Conservation (phyloP, 2,888 invertebrate genomes). For the Parthenolecanium corni region DNA sequence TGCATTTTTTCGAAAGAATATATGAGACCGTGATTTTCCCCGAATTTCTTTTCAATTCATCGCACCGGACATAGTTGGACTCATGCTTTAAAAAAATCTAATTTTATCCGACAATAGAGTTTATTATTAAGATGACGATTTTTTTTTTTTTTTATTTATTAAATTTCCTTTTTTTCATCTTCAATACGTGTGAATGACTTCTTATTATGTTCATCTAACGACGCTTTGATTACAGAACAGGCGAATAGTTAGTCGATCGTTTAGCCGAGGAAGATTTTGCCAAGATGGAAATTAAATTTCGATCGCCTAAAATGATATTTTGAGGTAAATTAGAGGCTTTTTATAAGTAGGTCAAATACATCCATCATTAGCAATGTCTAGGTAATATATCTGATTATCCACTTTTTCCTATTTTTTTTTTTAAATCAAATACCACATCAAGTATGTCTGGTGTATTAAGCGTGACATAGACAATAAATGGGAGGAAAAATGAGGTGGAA, state of each 20-base stretch:
- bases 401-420: not conserved
- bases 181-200: conserved; percentile 8
- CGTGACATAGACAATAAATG: conserved; percentile 5
- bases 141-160: not conserved
- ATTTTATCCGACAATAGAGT: conserved; percentile 17
- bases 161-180: too few relatives aligned
- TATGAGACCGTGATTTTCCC: not conserved
- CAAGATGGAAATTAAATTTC: too few relatives aligned
- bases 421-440: conserved; percentile 1
- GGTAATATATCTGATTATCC: conserved; percentile 6
- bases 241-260: too few relatives aligned
- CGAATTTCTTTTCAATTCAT: not conserved
- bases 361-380: not conserved
- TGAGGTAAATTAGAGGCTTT: too few relatives aligned
- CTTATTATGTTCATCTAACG: too few relatives aligned
- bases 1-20: not conserved
- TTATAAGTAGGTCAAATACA: too few relatives aligned
- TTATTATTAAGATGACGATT: not conserved
- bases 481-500: not conserved
- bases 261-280: too few relatives aligned
- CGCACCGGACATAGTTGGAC: not conserved
- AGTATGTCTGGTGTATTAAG: conserved; percentile 3
- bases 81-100: conserved; percentile 6
- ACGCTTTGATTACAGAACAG: too few relatives aligned
- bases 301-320: too few relatives aligned